Evolutionary conservation across 2,797 vertebrate genomes (phyloP).

Genomic region (Antennarius maculatus): DNA sequence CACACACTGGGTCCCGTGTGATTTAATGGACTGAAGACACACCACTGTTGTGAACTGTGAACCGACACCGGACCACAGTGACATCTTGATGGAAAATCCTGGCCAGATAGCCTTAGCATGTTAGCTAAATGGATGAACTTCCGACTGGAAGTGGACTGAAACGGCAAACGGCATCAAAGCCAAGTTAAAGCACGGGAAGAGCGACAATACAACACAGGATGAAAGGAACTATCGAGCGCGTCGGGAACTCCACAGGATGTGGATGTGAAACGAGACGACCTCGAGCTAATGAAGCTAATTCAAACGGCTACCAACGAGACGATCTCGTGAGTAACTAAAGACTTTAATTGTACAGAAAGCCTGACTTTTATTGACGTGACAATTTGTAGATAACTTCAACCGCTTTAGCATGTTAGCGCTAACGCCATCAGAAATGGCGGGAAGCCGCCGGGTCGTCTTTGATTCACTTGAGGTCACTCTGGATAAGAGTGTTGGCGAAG

Average conservation of each 20-base stretch:
- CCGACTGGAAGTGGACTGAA: too few species aligned
- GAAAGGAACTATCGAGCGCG: too few species aligned
- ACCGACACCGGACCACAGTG: not conserved
- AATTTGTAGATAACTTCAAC: too few species aligned
- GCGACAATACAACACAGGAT: too few species aligned
- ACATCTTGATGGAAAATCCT: not conserved
- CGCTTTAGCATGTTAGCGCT: constrained; percentile 14
- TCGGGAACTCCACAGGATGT: too few species aligned
- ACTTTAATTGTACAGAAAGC: not conserved
- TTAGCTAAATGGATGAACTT: too few species aligned
- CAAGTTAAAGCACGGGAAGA: too few species aligned
- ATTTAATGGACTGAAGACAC: not conserved
- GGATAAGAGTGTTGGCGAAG: constrained; percentile 36
- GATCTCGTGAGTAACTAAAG: constrained; percentile 2
- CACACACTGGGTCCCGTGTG: constrained; percentile 3
- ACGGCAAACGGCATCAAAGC: too few species aligned
- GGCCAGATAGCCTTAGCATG: too few species aligned
- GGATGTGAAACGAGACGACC: too few species aligned
- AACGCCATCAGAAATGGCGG: not conserved
- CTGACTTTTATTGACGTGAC: not conserved
- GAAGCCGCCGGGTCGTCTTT: constrained; percentile 15
- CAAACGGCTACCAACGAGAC: constrained; percentile 1
- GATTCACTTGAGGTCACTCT: constrained; percentile 38
- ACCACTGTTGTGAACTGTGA: not conserved
- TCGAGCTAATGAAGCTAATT: not conserved